phyloP scores from a whole-genome alignment of 2,888 invertebrate genomes.

The Diarsia dahlii region DNA sequence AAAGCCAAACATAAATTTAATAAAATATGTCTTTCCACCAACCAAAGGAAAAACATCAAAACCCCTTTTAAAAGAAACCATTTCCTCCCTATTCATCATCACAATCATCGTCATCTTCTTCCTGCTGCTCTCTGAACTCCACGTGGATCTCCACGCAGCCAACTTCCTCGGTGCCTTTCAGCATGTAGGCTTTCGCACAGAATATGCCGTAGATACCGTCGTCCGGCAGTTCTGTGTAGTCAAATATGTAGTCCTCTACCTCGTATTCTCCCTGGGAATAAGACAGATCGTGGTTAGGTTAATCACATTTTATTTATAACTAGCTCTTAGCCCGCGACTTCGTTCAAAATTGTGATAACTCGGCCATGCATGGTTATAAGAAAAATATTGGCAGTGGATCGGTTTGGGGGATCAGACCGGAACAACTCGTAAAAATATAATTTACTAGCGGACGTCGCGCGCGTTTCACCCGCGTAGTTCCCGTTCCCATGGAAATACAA shows the following conservation, averaged over 20 bases:
- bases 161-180: conserved; percentile 27
- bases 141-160: conserved; percentile 49
- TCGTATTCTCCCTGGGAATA: conserved; percentile 45
- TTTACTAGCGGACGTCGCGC: no score
- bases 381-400: no score
- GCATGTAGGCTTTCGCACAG: conserved; percentile 14
- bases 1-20: not conserved
- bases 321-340: no score
- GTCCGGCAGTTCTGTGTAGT: conserved; percentile 49
- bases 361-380: no score
- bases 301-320: no score
- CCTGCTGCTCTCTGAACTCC: conserved; percentile 45
- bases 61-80: no score
- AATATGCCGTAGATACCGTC: conserved; percentile 38
- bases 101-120: conserved; percentile 48
- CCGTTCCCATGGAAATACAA: no score
- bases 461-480: no score
- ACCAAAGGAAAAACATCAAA: not conserved
- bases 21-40: not conserved
- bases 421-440: no score
- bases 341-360: no score
- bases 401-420: no score
- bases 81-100: conserved; percentile 30
- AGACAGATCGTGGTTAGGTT: not conserved
- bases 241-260: conserved; percentile 22